phyloP scores from a whole-genome alignment of 2,113 vertebrate species.

The Planiliza haematocheilus region DNA sequence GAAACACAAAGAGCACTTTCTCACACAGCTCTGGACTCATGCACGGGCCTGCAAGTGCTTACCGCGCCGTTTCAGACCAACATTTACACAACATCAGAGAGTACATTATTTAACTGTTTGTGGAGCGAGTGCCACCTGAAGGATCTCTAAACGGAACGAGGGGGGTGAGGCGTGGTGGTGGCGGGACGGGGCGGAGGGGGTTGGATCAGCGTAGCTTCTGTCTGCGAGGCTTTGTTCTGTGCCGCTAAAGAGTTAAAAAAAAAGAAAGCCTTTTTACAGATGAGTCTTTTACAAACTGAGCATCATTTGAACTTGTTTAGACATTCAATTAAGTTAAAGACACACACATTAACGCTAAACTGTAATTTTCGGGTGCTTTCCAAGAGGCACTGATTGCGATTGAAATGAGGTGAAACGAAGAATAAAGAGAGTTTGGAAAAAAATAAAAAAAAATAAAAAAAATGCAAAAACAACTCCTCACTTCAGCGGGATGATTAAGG shows the following conservation, averaged over 20 bases:
- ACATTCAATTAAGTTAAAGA: slow-evolving; percentile 33
- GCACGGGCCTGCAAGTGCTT: slow-evolving; percentile 52
- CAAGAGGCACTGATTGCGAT: slow-evolving; percentile 11
- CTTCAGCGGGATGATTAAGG: not conserved
- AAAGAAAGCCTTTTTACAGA: slow-evolving; percentile 37
- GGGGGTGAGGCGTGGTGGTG: too few species aligned
- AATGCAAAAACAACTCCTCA: slow-evolving; percentile 18
- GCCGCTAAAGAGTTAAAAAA: slow-evolving; percentile 37
- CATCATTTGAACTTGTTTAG: slow-evolving; percentile 32
- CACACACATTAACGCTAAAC: slow-evolving; percentile 32
- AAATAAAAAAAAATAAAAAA: too few species aligned
- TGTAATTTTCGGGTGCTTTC: slow-evolving; percentile 59
- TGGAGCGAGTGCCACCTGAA: slow-evolving; percentile 34
- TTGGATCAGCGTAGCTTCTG: not conserved
- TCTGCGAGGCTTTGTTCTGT: slow-evolving; percentile 17
- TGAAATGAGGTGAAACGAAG: slow-evolving; percentile 40
- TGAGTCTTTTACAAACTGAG: slow-evolving; percentile 36
- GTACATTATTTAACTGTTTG: slow-evolving; percentile 51
- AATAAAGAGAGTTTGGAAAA: slow-evolving; percentile 30
- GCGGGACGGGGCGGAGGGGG: slow-evolving; percentile 11
- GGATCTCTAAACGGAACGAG: slow-evolving; percentile 23
- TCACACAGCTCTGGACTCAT: slow-evolving; percentile 35
- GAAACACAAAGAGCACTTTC: slow-evolving; percentile 27
- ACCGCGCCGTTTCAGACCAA: slow-evolving; percentile 40
- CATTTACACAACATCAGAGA: slow-evolving; percentile 45